Base-by-base conservation (phyloP, 2,888 invertebrate species). In the Escarpia spicata region DNA sequence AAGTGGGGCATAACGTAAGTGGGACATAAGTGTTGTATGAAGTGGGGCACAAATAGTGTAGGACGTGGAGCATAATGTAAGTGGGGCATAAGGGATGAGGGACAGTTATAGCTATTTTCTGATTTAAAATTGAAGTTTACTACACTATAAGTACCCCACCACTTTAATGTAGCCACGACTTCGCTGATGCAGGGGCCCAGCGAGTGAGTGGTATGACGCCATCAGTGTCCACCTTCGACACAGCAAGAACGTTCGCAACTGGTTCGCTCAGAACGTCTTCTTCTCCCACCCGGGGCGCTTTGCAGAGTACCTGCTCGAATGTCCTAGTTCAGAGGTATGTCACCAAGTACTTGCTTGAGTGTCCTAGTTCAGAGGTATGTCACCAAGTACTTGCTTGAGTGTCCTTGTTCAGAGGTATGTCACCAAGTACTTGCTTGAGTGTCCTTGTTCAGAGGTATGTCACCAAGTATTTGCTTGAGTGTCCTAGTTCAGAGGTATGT, bases 191-290 rank as follows among this genome's bases (percentile, higher is more conserved):
- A 97, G 99, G 92, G 99, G 99, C 26, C 98, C 98, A 92, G 98
- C 99, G 9, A 98, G 98, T 95, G 99, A 96, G 92, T 96, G 96
- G 96, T 96, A 96, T 92, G 96, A 96, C 92, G 96, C 96, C 10
- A 94, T 96, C n/a, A 95, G 95, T 92, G 95, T 95, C 93, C 96
- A 96, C 93, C 93, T 96, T 60, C 94, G 96, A 37, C 95, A 95
- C 95, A 98, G 98, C 93, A 97, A 98, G 94, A 97, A 97, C 93
- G 98, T 99, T 90, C 97, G 99, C 93, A 97, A 98, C 92, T 99
- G 99, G 99, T 99, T 99, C 97, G 98, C 98, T 37, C 97, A 98
- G 95, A 98, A 99, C 97, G 98, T 98, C 93, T 97, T 99, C 92
- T 98, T 99, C 96, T 98, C 98, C 96, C 98, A 99, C 96, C 98